These are phyloP conservation scores for Bombyx huttoni DNA, from an alignment of 2,888 invertebrate species.

Conservation along the genomic window DNA sequence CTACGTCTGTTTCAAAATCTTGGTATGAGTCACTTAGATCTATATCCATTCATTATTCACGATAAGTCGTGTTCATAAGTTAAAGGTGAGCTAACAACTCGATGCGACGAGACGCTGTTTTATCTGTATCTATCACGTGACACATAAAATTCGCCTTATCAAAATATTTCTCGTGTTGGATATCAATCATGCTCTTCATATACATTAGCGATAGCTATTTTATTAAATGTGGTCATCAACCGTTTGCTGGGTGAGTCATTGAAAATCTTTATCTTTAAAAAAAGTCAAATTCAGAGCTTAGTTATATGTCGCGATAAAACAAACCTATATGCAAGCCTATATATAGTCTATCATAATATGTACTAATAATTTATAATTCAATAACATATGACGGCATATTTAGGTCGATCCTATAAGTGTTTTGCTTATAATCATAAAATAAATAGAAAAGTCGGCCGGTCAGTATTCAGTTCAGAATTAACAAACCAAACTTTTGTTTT, in stretches of 20 bases:
- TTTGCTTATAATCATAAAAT: not conserved
- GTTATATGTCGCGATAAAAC: too few relatives aligned
- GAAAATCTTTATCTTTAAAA: not conserved
- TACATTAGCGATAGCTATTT: not conserved
- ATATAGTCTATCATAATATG: too few relatives aligned
- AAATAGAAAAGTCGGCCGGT: not conserved
- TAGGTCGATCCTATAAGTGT: not conserved
- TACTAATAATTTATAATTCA: not conserved
- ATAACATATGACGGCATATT: not conserved
- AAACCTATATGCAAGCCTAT: too few relatives aligned
- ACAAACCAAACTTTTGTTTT: constrained; percentile 1
- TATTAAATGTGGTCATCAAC: not conserved
- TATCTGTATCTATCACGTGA: not conserved
- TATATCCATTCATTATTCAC: not conserved
- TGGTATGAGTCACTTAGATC: not conserved
- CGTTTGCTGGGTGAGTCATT: not conserved
- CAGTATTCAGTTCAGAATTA: not conserved
- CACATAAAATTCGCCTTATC: not conserved
- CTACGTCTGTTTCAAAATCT: not conserved
- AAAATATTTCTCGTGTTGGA: not conserved
- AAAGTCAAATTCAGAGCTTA: too few relatives aligned
- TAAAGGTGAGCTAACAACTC: not conserved
- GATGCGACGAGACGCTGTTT: not conserved
- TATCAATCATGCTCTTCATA: not conserved
- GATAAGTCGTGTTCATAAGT: not conserved